Conservation (phyloP, 2,113 vertebrate species). For the Micronycteris hirsuta region DNA sequence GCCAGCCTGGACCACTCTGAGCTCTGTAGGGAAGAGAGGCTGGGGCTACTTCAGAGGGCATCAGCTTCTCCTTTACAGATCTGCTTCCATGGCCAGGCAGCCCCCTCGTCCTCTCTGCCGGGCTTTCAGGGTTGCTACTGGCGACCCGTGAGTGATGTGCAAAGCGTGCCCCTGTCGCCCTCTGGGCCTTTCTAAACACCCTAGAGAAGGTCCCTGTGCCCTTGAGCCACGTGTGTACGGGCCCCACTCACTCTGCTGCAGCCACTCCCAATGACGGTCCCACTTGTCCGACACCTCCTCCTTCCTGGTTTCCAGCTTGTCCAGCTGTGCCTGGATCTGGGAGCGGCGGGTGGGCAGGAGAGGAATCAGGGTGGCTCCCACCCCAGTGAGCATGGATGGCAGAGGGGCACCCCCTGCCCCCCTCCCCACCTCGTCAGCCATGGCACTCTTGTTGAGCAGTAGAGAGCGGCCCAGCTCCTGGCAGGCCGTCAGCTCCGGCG, state of each 20-base stretch:
- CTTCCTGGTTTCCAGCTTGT: constrained; percentile 90
- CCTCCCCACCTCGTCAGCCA: constrained; percentile 88
- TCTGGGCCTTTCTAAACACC: background rate
- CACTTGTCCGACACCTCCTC: constrained; percentile 92
- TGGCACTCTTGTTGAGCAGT: constrained; percentile 88
- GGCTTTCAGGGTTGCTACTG: background rate
- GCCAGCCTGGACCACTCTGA: background rate
- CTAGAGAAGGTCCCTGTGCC: background rate
- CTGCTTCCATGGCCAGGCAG: background rate
- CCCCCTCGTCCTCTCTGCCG: background rate
- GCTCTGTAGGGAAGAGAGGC: background rate
- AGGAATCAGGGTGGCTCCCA: background rate
- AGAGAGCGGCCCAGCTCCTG: constrained; percentile 93
- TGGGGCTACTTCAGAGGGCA: background rate
- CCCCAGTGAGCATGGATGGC: background rate
- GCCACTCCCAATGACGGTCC: constrained; percentile 94
- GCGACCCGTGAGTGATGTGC: background rate
- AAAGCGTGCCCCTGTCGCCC: background rate
- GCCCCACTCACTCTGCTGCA: constrained; percentile 92
- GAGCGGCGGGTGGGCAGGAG: background rate
- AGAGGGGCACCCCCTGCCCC: background rate
- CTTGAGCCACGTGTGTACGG: background rate
- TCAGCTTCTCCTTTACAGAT: background rate
- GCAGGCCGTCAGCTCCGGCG: constrained; percentile 84
- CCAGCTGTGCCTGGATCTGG: constrained; percentile 92